Base-by-base conservation (phyloP, 92 coral and sea anemone species). In the Ricordea florida region DNA sequence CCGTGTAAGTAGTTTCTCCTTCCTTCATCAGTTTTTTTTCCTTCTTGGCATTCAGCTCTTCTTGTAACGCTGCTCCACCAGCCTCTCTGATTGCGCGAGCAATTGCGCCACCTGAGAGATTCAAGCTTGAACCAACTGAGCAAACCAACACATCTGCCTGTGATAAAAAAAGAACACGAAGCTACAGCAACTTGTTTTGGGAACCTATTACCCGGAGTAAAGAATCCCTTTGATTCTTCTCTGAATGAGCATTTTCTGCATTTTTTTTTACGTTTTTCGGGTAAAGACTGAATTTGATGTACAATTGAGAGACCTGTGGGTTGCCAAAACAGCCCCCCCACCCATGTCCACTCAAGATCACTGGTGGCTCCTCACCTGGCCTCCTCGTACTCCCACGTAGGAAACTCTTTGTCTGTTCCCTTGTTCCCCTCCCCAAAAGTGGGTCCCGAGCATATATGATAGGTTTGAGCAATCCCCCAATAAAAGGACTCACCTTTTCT, bases 1-100 rank as follows among this genome's bases (percentile, higher is more conserved):
- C 13, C 30, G 74, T 73, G 28, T 38, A 43, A 43, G 73, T 48
- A 47, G 73, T 61, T 18, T 57, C 83, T 6, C 87, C 91, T 2
- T 50, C 66, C 0, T 11, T 15, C 37, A 86, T 25, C n/a, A 6
- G 17, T 24, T 11, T 24, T 0, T 6, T 27, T 30, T 71, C 38
- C 22, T 24, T 31, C 22, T 67, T 49, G 2, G 0, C 20, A 23
- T 55, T 44, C 3, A 82, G 74, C 9, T 68, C 91, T n/a, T 65
- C 66, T 40, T 45, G 58, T 49, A 80, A 67, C 9, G 21, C 36
- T 1, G 71, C 57, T 2, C 91, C 91, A 27, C 78, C 91, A 15
- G 57, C 79, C 13, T 34, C 15, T 47, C 66, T 69, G 23, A 86
- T 31, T 0, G 87, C 83, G 46, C 38, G 42, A 11, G 83, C 87